Percentiles rank a stretch among this genome's conserved stretches.
Evolutionary conservation across 2,797 vertebrate genomes (phyloP).

Genomic region (Pterois miles): DNA sequence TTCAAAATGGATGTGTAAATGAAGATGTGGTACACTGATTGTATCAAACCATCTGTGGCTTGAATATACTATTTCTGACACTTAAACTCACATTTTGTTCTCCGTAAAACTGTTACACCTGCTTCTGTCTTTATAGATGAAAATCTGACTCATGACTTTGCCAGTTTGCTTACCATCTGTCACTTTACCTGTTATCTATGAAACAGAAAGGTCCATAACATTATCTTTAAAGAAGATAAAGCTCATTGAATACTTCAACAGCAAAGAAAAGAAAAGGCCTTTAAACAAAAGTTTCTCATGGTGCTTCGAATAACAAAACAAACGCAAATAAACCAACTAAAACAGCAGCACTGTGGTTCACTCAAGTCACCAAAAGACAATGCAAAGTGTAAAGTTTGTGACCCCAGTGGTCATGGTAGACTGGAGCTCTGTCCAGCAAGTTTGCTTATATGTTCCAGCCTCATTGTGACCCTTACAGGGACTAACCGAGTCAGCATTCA

Average conservation of each 20-base stretch:
- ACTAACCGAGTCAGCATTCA: neutral
- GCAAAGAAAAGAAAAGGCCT: neutral
- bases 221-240: conserved; percentile 12
- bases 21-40: neutral
- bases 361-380: neutral
- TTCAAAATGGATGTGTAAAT: neutral
- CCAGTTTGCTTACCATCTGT: neutral
- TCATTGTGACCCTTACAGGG: neutral
- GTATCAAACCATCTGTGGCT: conserved; percentile 6
- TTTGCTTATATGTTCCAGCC: neutral
- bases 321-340: neutral
- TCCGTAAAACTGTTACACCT: neutral
- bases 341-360: neutral
- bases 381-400: neutral
- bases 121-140: neutral
- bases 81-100: conserved; percentile 3
- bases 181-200: conserved; percentile 18
- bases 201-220: conserved; percentile 2
- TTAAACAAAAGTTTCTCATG: neutral
- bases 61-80: neutral
- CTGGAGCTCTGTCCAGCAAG: neutral
- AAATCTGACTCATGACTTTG: conserved; percentile 11
- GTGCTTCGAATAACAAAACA: neutral
- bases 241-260: neutral
- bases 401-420: neutral